These are phyloP conservation scores for Phalacrocorax aristotelis DNA, from an alignment of 2,113 vertebrate genomes.

Conservation along the genomic window DNA sequence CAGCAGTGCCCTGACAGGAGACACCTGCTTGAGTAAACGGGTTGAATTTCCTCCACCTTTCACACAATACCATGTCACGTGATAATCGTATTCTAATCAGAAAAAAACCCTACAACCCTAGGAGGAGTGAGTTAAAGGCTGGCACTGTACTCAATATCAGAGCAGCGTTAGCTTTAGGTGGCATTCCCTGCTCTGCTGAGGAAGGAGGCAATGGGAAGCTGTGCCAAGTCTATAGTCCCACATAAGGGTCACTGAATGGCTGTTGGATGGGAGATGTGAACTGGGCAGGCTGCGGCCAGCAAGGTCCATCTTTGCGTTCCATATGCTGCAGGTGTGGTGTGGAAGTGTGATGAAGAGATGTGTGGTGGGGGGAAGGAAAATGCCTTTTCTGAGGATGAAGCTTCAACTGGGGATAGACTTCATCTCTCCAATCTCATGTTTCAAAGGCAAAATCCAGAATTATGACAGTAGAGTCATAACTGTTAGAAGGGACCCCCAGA, in stretches of 20 bases:
- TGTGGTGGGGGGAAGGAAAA: not conserved
- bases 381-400: not conserved
- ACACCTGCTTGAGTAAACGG: not conserved
- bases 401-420: not conserved
- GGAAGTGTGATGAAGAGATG: not conserved
- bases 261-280: not conserved
- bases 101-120: not conserved
- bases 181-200: not conserved
- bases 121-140: not conserved
- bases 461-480: fast-evolving
- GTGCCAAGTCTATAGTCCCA: no score
- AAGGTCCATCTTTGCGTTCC: not conserved
- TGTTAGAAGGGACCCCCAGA: not conserved
- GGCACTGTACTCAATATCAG: not conserved
- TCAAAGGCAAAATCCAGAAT: not conserved
- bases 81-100: not conserved
- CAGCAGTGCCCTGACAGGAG: not conserved
- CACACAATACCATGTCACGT: not conserved
- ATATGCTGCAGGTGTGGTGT: fast-evolving
- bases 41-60: not conserved
- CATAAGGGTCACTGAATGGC: not conserved
- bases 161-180: not conserved
- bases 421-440: not conserved
- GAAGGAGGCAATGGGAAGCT: not conserved
- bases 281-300: fast-evolving